Percentiles rank a stretch among this genome's conserved stretches.
These are phyloP conservation scores for Cyclargus thomasi DNA, from an alignment of 1,140 invertebrate genomes.

Conservation along the genomic window DNA sequence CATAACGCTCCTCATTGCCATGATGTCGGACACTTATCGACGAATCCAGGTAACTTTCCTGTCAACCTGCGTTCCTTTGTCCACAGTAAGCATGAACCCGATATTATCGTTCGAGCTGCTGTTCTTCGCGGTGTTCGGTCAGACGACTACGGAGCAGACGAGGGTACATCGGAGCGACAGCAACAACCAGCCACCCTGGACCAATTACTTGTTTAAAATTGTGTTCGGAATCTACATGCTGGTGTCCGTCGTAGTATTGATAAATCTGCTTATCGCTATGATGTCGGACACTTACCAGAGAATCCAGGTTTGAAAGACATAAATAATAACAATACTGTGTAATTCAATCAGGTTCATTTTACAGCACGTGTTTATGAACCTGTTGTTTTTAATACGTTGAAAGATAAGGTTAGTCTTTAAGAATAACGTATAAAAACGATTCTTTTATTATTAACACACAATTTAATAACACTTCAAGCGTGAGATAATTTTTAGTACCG, in stretches of 20 bases:
- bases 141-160: conserved; percentile 91
- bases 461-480: not conserved
- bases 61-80: conserved; percentile 66
- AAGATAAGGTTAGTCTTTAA: no score
- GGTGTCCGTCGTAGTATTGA: conserved; percentile 98
- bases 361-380: no score
- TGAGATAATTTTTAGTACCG: not conserved
- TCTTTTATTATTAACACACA: not conserved
- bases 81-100: conserved; percentile 91
- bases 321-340: no score
- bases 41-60: conserved; percentile 88
- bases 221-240: conserved; percentile 96
- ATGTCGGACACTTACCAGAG: conserved; percentile 99
- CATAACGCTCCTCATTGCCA: conserved; percentile 99
- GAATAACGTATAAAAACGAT: no score
- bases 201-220: conserved; percentile 86
- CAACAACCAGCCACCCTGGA: conserved; percentile 82
- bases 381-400: no score
- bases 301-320: conserved; percentile 83
- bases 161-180: conserved; percentile 78
- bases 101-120: conserved; percentile 95
- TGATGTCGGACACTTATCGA: conserved; percentile 99
- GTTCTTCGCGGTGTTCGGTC: conserved; percentile 99
- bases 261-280: conserved; percentile 99
- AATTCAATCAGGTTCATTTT: no score